Base-by-base conservation (phyloP, 2,888 invertebrate genomes). In the Ectemnius cavifrons region DNA sequence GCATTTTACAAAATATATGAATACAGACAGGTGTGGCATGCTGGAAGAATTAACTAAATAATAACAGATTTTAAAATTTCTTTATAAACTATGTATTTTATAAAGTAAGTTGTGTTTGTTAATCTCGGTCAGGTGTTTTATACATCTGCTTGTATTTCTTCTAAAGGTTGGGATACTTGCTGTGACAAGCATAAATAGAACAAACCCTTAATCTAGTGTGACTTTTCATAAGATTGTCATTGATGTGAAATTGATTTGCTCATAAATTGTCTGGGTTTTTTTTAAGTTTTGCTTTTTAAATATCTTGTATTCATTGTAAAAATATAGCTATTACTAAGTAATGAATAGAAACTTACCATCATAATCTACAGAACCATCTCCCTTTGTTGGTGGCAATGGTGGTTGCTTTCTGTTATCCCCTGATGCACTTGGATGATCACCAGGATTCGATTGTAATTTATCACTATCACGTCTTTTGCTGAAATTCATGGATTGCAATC, bases 311-410 rank as follows among this genome's bases (percentile, higher is more conserved):
- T 37, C 8, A 6, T 37, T 37, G 1, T 6, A 6, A 11, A 0
- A 37, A 8, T 37, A 37, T 6, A 6, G 11, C 37, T 37, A 6
- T 37, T 1, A 37, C 37, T 37, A 37, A 52, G 8, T 52, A 14
- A 52, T 16, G n/a, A 52, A 52, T 14, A 63, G 18, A n/a, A 37
- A 73, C 84, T 82, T 63, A 95, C 95, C 95, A 92, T 96, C 96
- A 88, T 96, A 96, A 91, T 96, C 96, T 81, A 96, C 93, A 77
- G 94, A 94, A 71, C 95, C 96, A 86, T 95, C 95, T 59, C 93
- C 93, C 66, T 93, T 93, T 66, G 92, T 91, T 59, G 94, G 93
- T 83, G 92, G 93, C 81, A 92, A 92, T 69, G 88, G 89, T 37
- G 89, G 87, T 59, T 86, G 87, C 71, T 88, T 89, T 64, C 88